Percentiles rank a stretch among this genome's conserved stretches.
These are phyloP conservation scores for Branchinecta lindahli DNA, from an alignment of 1,140 invertebrate species.

Conservation along the genomic window DNA sequence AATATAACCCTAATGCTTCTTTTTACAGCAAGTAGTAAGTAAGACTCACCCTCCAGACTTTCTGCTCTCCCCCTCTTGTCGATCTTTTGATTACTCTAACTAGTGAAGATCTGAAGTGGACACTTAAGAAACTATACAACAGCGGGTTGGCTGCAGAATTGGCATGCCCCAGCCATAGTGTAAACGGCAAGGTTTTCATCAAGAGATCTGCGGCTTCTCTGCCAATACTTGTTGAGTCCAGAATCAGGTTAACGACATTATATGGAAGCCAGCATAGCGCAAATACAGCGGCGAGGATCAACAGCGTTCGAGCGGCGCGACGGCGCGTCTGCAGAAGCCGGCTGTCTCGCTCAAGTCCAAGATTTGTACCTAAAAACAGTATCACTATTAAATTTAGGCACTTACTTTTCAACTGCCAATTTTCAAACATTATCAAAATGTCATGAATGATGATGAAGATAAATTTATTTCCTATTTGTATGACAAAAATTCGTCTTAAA, in stretches of 20 bases:
- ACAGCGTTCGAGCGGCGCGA: constrained; percentile 52
- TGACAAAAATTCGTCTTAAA: too few species aligned
- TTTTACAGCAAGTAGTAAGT: too few species aligned
- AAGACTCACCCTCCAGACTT: background rate
- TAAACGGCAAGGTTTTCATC: constrained; percentile 31
- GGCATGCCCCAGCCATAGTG: constrained; percentile 47
- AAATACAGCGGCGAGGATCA: constrained; percentile 54
- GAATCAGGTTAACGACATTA: constrained; percentile 46
- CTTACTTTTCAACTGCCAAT: too few species aligned
- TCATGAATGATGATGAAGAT: too few species aligned
- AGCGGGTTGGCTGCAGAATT: constrained; percentile 76
- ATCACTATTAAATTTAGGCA: background rate
- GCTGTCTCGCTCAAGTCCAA: constrained; percentile 17
- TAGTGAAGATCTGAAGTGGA: constrained; percentile 47
- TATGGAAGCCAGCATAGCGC: constrained; percentile 64
- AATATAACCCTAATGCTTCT: too few species aligned
- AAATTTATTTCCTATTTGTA: too few species aligned
- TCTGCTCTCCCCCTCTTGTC: background rate
- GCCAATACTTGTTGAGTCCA: constrained; percentile 37
- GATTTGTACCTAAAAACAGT: constrained; percentile 15
- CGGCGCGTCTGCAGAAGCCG: constrained; percentile 47
- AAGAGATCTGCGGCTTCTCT: background rate
- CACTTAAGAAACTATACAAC: constrained; percentile 72
- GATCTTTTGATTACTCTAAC: background rate
- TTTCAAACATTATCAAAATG: too few species aligned